Conservation (phyloP, 2,888 invertebrate species). For the Muscina levida region DNA sequence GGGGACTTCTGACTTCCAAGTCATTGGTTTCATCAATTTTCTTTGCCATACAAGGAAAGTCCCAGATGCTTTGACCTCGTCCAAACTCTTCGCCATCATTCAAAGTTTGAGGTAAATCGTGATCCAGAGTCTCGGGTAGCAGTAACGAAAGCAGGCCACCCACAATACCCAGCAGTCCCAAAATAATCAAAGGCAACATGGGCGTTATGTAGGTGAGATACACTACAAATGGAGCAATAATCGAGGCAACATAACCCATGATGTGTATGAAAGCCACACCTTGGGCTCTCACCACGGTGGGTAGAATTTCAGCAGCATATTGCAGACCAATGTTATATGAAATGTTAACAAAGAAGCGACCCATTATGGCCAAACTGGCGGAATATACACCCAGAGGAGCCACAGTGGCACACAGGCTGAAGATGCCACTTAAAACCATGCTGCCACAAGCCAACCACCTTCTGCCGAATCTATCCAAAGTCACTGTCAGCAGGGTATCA, state of each 20-base stretch:
- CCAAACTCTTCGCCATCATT: constrained; percentile 94
- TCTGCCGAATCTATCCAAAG: constrained; percentile 88
- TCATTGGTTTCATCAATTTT: constrained; percentile 79
- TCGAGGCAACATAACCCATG: constrained; percentile 92
- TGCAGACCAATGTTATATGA: constrained; percentile 95
- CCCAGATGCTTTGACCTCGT: constrained; percentile 88
- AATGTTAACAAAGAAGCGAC: constrained; percentile 93
- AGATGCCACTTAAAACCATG: constrained; percentile 89
- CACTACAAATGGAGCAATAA: constrained; percentile 91
- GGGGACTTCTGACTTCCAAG: constrained; percentile 71
- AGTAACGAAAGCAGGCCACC: constrained; percentile 89
- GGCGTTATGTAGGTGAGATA: constrained; percentile 88
- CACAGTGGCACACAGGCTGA: constrained; percentile 88
- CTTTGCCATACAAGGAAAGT: constrained; percentile 88
- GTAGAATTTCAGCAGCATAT: constrained; percentile 92
- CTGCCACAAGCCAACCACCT: constrained; percentile 92
- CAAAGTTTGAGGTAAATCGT: constrained; percentile 91
- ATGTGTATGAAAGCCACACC: constrained; percentile 92
- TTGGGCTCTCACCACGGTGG: constrained; percentile 93
- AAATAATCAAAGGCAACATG: constrained; percentile 87
- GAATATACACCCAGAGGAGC: constrained; percentile 86
- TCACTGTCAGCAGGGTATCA: constrained; percentile 89
- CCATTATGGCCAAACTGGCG: constrained; percentile 88
- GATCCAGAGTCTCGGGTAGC: constrained; percentile 91
- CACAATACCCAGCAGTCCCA: constrained; percentile 87